Evolutionary conservation across 2,888 invertebrate genomes (phyloP).

Genomic region (Tetropium fuscum): DNA sequence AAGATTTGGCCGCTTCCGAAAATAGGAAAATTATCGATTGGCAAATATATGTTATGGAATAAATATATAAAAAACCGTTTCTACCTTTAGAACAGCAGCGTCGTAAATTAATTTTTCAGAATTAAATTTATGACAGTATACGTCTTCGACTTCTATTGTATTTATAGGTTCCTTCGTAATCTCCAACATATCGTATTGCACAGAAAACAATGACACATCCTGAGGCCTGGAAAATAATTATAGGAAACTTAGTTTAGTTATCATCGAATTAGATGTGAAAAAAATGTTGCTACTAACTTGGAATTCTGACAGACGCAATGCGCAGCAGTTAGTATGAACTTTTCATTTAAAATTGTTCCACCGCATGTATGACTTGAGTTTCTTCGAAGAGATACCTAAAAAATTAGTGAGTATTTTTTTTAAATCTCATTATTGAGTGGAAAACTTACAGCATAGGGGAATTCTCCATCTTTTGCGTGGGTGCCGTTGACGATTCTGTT

Average conservation of each 20-base stretch:
- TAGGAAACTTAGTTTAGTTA: too few relatives aligned
- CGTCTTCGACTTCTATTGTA: slow-evolving; percentile 41
- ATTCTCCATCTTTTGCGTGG: slow-evolving; percentile 24
- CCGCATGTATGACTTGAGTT: slow-evolving; percentile 42
- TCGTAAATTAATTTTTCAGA: slow-evolving; percentile 43
- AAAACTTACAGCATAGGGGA: slow-evolving; percentile 23
- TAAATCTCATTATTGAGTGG: background rate
- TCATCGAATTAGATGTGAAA: background rate
- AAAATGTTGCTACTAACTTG: slow-evolving; percentile 34
- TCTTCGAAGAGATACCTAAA: slow-evolving; percentile 36
- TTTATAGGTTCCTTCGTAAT: slow-evolving; percentile 41
- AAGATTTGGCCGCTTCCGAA: too few relatives aligned
- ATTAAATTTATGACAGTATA: slow-evolving; percentile 45
- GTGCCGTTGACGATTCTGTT: slow-evolving; percentile 27
- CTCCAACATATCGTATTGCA: slow-evolving; percentile 46
- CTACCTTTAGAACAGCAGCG: slow-evolving; percentile 48
- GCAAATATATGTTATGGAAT: too few relatives aligned
- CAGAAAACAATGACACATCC: slow-evolving; percentile 40
- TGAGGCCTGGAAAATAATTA: slow-evolving; percentile 35
- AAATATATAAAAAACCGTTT: background rate
- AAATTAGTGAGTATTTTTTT: background rate
- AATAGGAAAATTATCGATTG: too few relatives aligned
- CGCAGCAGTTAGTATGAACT: slow-evolving; percentile 45
- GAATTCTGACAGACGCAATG: slow-evolving; percentile 41
- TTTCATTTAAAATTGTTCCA: slow-evolving; percentile 44